Base-by-base conservation (phyloP, 2,888 invertebrate species). In the Zele albiditarsus region DNA sequence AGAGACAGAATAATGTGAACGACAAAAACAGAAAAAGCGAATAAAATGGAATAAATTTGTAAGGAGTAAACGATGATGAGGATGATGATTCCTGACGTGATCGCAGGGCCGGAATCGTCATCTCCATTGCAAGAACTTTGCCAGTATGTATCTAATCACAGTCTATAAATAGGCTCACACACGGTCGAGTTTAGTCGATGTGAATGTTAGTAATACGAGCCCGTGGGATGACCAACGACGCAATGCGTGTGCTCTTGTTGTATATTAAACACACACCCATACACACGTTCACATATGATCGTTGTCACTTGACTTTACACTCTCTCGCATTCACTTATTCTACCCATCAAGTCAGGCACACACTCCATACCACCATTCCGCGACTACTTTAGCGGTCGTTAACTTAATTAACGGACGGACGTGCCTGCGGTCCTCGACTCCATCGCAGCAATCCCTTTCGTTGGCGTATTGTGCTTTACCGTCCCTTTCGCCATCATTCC, bases 331-430 rank as follows among this genome's bases (percentile, higher is more conserved):
- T 42, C 71, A 63, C 74, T 63, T 53, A 68, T 31, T 46, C 28
- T 46, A 66, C 28, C 66, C 31, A 66, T 70, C 49, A 53, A 68
- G 70, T 16, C 74, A 28, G 66, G 58, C 58, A 75, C 68, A 42
- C 72, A 46, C 53, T 74, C 38, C 49, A 38, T 62, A n/a, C 33
- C 27, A 79, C 81, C 82, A 82, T 84, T 84, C 82, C 81, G 80
- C 79, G 80, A 80, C 80, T 83, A 84, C 84, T 88, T 84, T 83
- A 87, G 84, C 82, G 84, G 83, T 86, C 84, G 86, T 87, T 88
- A 86, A 87, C 85, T 87, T 85, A 86, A 87, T 87, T 87, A 88
- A 86, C 86, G 83, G 78, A 83, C 83, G 82, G 82, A 84, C 82
- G 83, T 84, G 83, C 73, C 73, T 74, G 71, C 75, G 74, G 78